Evolutionary conservation across 2,888 invertebrate genomes (phyloP), one percentile per base, ranked within the genome.

Genomic region (Ornithoptera alexandrae): DNA sequence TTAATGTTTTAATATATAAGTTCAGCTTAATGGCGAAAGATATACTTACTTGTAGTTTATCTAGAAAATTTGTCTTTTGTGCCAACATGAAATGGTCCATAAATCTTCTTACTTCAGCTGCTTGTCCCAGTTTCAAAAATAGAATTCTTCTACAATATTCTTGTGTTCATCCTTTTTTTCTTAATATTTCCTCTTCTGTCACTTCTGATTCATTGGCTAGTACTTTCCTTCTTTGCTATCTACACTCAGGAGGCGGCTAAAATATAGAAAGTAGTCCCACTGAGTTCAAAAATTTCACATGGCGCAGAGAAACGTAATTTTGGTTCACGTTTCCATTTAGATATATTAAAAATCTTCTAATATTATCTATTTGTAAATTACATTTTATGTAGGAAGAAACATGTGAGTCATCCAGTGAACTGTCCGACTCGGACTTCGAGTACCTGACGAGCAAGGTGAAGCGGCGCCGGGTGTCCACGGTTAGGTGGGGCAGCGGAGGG

Each of bases 81-180:
- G 94, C 94, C 76, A 97, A 88, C 93, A 96, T 95, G 68, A 96
- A 94, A 85, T 96, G 95, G 73, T 97, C 96, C 81, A 96, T 95
- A 66, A 97, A 95, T 84, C 96, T 95, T 17, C 96, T 96, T 72
- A 97, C 94, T 83, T 95, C 94, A 58, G 95, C 94, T 0, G 98
- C 98, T 88, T 98, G 97, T 36, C 96, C 95, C 1, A 97, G 96
- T 74, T 95, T 94, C 71, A 98, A 86, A 86, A 98, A 98, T 59
- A 90, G 83, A 98, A 98, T 76, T 98, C 97, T 72, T 97, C 95
- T 2, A 96, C 93, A 66, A 98, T 91, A 79, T 97, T 97, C 7
- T 95, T 94, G 84, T 97, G 94, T 68, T 95, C 94, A 24, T 94
- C 93, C 22, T 88, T 82, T 77, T 94, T 22, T 22, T 22, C 83